Evolutionary conservation across 1,140 invertebrate genomes (phyloP), one percentile per base, ranked within the genome.

Genomic region (Drosophila repleta): DNA sequence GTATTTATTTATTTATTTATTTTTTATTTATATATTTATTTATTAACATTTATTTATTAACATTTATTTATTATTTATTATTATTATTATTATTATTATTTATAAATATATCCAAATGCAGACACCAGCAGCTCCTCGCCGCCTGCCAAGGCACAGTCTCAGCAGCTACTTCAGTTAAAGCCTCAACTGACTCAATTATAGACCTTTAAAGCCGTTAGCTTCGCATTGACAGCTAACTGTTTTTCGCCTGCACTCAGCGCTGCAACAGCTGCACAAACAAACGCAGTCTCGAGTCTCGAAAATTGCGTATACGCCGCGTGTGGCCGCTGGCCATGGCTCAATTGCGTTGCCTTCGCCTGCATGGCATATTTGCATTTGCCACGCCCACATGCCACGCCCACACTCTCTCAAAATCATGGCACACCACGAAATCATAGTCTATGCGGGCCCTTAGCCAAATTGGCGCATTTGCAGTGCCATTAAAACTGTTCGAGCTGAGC

Each of bases 221-320:
- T 1, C 26, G 3, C 21, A 29, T 4, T 26, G 17, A 62, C 46
- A 21, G 24, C 56, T 35, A 37, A 45, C 13, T 49, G 69, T 58
- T 60, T 58, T 60, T 49, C 41, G 11, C 52, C 57, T 60, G 62
- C 45, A 57, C 67, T 61, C 41, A 56, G 37, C 24, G 29, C 41
- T n/a, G n/a, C n/a, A n/a, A 58, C 32, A 60, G 21, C 13, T 17
- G 15, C 55, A 39, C 13, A 48, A 18, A 49, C 24, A 37, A 6
- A 15, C 32, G n/a, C 51, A 43, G 4, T 20, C 21, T 32, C 32
- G 20, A 43, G 4, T 20, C 21, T 32, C 32, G 20, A 15, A 61
- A 15, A 74, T 68, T 74, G 45, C 69, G 76, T 63, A 78, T 68
- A 67, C 76, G 76, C 56, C 68, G 55, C 48, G 32, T 43, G 51